Evolutionary conservation across 2,888 invertebrate genomes (phyloP), one percentile per base, ranked within the genome.

Genomic region (Drosophila buzzatii): DNA sequence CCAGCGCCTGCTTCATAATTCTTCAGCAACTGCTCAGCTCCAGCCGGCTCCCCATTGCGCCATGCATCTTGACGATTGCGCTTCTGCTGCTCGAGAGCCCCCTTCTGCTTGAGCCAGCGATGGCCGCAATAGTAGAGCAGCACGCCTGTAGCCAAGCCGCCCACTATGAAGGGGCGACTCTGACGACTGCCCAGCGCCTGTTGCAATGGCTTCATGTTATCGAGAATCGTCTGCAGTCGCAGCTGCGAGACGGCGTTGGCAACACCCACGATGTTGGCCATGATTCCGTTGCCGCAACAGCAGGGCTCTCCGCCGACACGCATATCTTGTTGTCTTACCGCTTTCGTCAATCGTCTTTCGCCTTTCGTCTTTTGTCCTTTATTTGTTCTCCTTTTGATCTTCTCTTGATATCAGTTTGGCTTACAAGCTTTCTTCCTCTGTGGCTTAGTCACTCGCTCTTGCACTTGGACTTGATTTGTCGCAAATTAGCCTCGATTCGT

Each of bases 121-220:
- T 66, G 74, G 3, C 74, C 72, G 23, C 56, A 66, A 23, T 51
- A 51, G 51, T 72, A 72, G 37, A 73, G 41, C 2, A 72, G 16
- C 0, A 67, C 49, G n/a, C 74, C 72, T 1, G 74, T 60, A 2
- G 74, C 67, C 23, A 73, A 5, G 0, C 67, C 56, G 2, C 72
- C 74, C 10, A 67, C 35, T 18, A 72, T 66, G 2, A 72, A 51
- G 1, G 72, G 41, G 23, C 59, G 53, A 10, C 42, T 56, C 33
- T 57, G 51, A 2, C 68, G 55, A 20, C 39, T 73, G 10, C 47
- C 59, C 27, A 72, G 10, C 9, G 41, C 42, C 41, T 37, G 55
- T 4, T 67, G 53, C 27, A 55, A 41, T 4, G 67, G 67, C 56
- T 67, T 67, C 31, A 67, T 6, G 10, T 56, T 56, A 0, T 56